Percentiles rank a stretch among this genome's conserved stretches.
phyloP scores from a whole-genome alignment of 2,888 invertebrate genomes.

The Zygothrica quintamaculata region DNA sequence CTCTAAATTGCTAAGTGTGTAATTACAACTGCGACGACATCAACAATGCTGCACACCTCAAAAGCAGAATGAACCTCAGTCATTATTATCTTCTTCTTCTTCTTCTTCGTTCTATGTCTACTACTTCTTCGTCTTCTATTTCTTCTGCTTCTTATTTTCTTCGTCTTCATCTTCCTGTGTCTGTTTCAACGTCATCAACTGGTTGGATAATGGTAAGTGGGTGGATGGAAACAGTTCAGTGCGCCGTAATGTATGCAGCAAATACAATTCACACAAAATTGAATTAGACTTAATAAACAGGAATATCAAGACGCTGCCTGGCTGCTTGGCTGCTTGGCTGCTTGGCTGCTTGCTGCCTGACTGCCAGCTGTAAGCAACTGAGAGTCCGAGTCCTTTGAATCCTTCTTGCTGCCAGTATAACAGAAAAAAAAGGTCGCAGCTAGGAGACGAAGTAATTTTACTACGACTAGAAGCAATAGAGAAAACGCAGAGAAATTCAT shows the following conservation, averaged over 20 bases:
- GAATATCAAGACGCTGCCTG: too few species aligned
- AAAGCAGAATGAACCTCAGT: constrained; percentile 17
- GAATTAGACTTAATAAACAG: constrained; percentile 73
- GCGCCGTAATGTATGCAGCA: constrained; percentile 67
- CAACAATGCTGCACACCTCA: constrained; percentile 23
- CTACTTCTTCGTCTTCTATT: too few species aligned
- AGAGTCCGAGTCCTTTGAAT: neutral
- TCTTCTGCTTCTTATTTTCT: too few species aligned
- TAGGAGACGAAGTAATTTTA: constrained; percentile 9
- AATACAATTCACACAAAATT: constrained; percentile 68
- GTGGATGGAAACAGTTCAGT: constrained; percentile 10
- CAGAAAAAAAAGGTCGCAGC: constrained; percentile 42
- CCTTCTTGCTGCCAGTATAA: constrained; percentile 18
- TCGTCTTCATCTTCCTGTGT: too few species aligned
- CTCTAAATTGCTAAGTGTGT: constrained; percentile 70
- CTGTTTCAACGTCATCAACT: constrained; percentile 23
- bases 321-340: too few species aligned
- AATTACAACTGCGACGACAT: constrained; percentile 65
- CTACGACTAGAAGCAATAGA: constrained; percentile 60
- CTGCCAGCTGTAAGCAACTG: constrained; percentile 50
- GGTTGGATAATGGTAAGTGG: neutral
- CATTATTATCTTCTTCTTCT: too few species aligned
- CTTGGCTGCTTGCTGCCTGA: too few species aligned
- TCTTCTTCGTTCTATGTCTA: too few species aligned
- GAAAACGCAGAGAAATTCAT: constrained; percentile 62